Base-by-base conservation (phyloP, 2,888 invertebrate species). In the Drosophila nr. perissopoda region DNA sequence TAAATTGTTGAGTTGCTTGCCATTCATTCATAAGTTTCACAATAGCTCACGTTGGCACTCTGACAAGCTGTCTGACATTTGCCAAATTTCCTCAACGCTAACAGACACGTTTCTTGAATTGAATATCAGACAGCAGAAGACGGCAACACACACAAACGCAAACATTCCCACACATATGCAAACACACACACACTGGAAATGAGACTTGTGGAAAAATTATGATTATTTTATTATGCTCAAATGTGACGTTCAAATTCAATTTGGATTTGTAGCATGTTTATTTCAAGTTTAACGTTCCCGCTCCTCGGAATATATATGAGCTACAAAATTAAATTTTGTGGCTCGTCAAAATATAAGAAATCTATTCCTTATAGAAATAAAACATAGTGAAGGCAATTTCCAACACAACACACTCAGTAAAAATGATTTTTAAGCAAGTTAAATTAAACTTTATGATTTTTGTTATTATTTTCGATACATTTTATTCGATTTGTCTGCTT, bases 101-200 rank as follows among this genome's bases (percentile, higher is more conserved):
- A 52, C 74, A 76, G 79, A 87, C 88, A 84, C 84, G 84, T 89
- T 89, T 87, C 74, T 76, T 71, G 88, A 74, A 89, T 87, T 76
- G 76, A 73, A 79, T 89, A 83, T 79, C 82, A 68, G 46, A 54
- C 48, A 51, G 34, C 48, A 38, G 38, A 52, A 54, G 58, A 48
- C 36, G 48, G 3, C 16, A 34, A 27, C 48, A 38, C 36, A 42
- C 54, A 65, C 18, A n/a, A 16, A 29, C 13, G 25, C 33, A 7
- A 10, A 52, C 25, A 68, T 21, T 48, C 40, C n/a, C 34, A 53
- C 38, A 40, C 49, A 25, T 31, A 38, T 10, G 38, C 6, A 18
- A 7, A 33, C 33, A 25, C 16, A 38, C 18, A 36, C 6, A 10
- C 18, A 33, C 51, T 36, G 57, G 36, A 63, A 56, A 38, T n/a